Evolutionary conservation across 2,888 invertebrate species (phyloP).

Genomic region (Nephrotoma appendiculata): DNA sequence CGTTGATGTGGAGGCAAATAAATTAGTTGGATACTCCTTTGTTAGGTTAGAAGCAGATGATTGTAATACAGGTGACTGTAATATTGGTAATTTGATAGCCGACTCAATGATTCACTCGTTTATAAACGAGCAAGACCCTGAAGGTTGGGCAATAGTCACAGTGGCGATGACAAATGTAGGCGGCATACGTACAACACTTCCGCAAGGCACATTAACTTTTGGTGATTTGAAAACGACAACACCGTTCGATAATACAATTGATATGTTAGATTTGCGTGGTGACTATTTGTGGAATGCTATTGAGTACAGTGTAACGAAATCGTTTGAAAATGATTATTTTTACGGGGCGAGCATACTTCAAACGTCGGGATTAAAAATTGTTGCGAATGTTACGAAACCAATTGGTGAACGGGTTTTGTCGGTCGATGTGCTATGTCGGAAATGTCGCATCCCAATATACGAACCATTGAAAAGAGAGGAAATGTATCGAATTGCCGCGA

Average conservation of each 20-base stretch:
- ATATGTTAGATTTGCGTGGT: constrained; percentile 55
- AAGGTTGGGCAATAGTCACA: constrained; percentile 50
- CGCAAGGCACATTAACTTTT: constrained; percentile 38
- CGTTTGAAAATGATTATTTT: constrained; percentile 29
- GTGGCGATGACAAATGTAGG: constrained; percentile 56
- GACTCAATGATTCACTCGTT: constrained; percentile 49
- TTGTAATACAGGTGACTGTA: constrained; percentile 61
- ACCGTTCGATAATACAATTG: constrained; percentile 65
- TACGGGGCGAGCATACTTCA: constrained; percentile 40
- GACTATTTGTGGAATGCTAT: constrained; percentile 44
- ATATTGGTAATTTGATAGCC: constrained; percentile 55
- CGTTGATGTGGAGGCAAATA: constrained; percentile 39
- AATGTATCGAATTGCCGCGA: constrained; percentile 46
- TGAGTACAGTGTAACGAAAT: constrained; percentile 38
- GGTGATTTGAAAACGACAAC: constrained; percentile 50
- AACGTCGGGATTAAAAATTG: constrained; percentile 36
- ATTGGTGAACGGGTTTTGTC: constrained; percentile 43
- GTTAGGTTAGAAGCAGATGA: constrained; percentile 42
- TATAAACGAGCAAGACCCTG: constrained; percentile 30
- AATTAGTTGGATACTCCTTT: constrained; percentile 41
- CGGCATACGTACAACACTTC: constrained; percentile 53
- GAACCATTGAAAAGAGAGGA: constrained; percentile 39
- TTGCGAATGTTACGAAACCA: constrained; percentile 37
- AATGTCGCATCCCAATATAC: constrained; percentile 49
- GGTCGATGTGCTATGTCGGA: constrained; percentile 41